A percentile compares a stretch with the other conserved stretches of the same genome.
Evolutionary conservation across 2,113 vertebrate genomes (phyloP).

Genomic region (Coryphaenoides rupestris): DNA sequence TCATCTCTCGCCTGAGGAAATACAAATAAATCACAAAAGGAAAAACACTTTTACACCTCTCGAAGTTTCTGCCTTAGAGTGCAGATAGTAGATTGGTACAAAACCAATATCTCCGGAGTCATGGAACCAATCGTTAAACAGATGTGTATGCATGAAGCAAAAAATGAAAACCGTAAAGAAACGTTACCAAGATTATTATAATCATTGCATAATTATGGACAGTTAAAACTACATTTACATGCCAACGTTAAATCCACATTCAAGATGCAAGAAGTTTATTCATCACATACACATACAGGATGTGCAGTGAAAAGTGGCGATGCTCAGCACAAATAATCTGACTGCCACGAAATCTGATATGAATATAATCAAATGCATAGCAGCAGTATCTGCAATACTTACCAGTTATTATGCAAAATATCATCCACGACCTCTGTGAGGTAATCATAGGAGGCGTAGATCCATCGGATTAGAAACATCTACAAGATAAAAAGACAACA

Average conservation of each 20-base stretch:
- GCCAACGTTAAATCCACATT: not conserved
- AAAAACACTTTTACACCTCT: not conserved
- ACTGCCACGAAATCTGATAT: too few relatives aligned
- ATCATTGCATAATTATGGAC: too few relatives aligned
- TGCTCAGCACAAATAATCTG: too few relatives aligned
- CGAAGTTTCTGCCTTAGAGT: not conserved
- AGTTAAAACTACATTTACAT: not conserved
- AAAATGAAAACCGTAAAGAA: not conserved
- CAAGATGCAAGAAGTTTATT: too few relatives aligned
- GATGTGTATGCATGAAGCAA: too few relatives aligned
- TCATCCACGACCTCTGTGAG: conserved; percentile 83
- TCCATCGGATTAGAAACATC: conserved; percentile 92
- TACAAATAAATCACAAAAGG: too few relatives aligned
- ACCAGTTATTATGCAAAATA: conserved; percentile 94
- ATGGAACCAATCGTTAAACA: not conserved
- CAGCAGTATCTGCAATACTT: conserved; percentile 24
- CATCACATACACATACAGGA: too few relatives aligned
- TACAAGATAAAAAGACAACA: conserved; percentile 40
- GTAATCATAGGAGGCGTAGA: conserved; percentile 80
- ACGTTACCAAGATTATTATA: not conserved
- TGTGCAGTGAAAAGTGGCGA: too few relatives aligned
- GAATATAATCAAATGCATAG: not conserved
- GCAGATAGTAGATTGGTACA: not conserved
- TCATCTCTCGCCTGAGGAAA: conserved; percentile 91
- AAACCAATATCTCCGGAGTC: not conserved